Base-by-base conservation (phyloP, 64 coral and sea anemone genomes). In the Montipora sp. region DNA sequence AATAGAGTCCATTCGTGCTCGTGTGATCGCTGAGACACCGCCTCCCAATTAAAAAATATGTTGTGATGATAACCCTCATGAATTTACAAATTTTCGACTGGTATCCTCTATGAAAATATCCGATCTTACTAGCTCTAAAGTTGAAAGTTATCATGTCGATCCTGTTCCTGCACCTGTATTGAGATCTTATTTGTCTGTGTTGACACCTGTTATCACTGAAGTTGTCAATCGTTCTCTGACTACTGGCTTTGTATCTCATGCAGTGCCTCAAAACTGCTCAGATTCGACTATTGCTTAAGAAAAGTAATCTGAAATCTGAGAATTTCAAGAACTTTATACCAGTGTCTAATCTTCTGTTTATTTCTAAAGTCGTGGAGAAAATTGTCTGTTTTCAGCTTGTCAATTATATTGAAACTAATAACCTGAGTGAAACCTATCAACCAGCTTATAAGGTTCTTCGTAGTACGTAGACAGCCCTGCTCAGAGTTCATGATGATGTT, bases 161-260 rank as follows among this genome's bases (percentile, higher is more conserved):
- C 66, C 66, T 69, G 2, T 69, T 69, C 5, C 66, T 2, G 51
- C 51, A 7, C 9, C 66, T 69, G 66, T 69, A 14, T 69, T 69
- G 66, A 69, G 12, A 20, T 15, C 66, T 69, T 69, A 0, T 69
- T 4, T 69, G 66, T 18, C 12, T 11, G 66, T 14, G 27, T 15
- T 69, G 66, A 69, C 66, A 69, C 66, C 66, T 14, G 5, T 69
- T 69, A 69, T 69, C 66, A 69, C 66, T 69, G 66, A 69, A 69
- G 16, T 69, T 69, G 66, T 69, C 13, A 69, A 69, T 69, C 66
- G 66, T 69, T 15, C 7, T 69, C 66, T 55, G 51, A 55, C 51
- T 10, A 55, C 51, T 7, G 51, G 51, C 51, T 55, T 0, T 10
- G 9, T 55, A 55, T 10, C 51, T 55, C 51, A 24, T 24, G 24